These are phyloP conservation scores for Canis aureus DNA, from an alignment of 2,113 vertebrate species.

Conservation along the genomic window DNA sequence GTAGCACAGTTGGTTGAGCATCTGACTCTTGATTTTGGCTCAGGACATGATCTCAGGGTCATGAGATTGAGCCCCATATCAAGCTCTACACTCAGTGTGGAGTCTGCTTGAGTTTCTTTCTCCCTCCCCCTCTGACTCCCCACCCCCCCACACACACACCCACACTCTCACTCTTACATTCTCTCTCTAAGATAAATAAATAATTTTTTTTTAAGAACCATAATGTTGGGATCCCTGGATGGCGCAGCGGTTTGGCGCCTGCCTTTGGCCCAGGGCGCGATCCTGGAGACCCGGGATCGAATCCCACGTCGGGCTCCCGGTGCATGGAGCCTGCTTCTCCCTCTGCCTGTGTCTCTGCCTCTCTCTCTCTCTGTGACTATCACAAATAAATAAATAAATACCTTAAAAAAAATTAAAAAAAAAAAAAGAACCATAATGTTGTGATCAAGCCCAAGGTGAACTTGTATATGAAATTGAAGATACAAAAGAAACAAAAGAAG, in stretches of 20 bases:
- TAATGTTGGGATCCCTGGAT: background rate
- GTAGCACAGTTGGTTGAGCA: background rate
- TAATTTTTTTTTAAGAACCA: background rate
- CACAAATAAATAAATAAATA: no score
- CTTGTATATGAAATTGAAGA: background rate
- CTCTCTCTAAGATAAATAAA: background rate
- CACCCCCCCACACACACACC: no score
- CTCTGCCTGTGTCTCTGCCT: no score
- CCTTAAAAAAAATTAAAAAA: no score
- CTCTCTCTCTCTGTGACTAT: no score
- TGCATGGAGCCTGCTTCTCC: no score
- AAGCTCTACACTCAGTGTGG: background rate
- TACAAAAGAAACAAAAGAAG: background rate
- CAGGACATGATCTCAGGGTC: background rate
- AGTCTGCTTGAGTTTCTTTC: background rate
- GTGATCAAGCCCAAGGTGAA: constrained; percentile 12
- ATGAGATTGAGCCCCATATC: background rate
- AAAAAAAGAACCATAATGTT: background rate
- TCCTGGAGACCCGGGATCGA: no score
- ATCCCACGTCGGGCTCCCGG: no score
- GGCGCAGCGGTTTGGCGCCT: no score
- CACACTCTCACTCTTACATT: background rate
- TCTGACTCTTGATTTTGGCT: background rate
- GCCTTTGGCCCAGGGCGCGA: no score
- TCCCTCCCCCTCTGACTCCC: background rate